These are phyloP conservation scores for Drosophila baimaii DNA, from an alignment of 1,140 invertebrate genomes.

Conservation along the genomic window DNA sequence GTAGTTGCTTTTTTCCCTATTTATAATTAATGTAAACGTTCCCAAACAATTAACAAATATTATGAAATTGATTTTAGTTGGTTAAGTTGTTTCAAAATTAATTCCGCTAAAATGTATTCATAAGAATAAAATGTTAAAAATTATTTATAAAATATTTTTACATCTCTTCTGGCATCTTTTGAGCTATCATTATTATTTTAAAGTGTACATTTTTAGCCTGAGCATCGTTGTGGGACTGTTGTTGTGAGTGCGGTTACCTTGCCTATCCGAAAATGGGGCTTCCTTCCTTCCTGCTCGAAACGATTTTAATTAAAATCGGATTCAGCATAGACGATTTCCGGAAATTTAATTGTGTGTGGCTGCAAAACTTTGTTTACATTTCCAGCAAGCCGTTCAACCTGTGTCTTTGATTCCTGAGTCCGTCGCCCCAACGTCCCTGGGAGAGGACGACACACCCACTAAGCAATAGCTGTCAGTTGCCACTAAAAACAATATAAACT, in stretches of 20 bases:
- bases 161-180: not conserved
- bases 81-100: too few relatives aligned
- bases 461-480: slow-evolving; percentile 54
- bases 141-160: not conserved
- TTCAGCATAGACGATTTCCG: slow-evolving; percentile 76
- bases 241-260: slow-evolving; percentile 25
- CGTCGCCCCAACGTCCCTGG: not conserved
- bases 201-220: not conserved
- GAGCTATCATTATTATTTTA: too few relatives aligned
- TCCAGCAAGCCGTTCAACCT: slow-evolving; percentile 17
- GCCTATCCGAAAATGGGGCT: slow-evolving; percentile 50
- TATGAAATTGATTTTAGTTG: too few relatives aligned
- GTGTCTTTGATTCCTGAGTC: slow-evolving; percentile 62
- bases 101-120: too few relatives aligned
- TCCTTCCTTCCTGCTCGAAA: slow-evolving; percentile 69
- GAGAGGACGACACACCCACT: slow-evolving; percentile 15
- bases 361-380: slow-evolving; percentile 70
- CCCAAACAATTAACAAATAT: too few relatives aligned
- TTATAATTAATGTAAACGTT: too few relatives aligned
- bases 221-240: not conserved
- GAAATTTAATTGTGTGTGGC: slow-evolving; percentile 72
- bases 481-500: slow-evolving; percentile 56
- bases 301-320: slow-evolving; percentile 82
- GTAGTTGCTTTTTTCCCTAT: too few relatives aligned
- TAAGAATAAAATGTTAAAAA: too few relatives aligned